A percentile compares a stretch with the other conserved stretches of the same genome.
These are phyloP conservation scores for Brachypodius melanocephalos DNA, from an alignment of 2,113 vertebrate genomes.

Conservation along the genomic window DNA sequence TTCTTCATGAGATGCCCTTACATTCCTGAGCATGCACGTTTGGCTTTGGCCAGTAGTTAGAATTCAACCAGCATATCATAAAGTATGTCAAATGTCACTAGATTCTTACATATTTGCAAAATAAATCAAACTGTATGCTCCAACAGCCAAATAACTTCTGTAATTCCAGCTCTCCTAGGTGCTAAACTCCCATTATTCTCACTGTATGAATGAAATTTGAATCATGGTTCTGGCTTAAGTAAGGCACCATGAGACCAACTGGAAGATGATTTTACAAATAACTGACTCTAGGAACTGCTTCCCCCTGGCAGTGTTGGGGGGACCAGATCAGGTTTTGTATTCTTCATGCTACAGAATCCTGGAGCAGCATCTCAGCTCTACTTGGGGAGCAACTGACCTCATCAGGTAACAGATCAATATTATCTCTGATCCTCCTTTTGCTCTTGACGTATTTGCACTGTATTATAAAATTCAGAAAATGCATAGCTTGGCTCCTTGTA, in stretches of 20 bases:
- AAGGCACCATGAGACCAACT: neutral
- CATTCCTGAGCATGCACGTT: neutral
- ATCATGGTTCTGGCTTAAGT: neutral
- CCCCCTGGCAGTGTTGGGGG: neutral
- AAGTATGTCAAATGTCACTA: neutral
- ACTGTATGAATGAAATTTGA: neutral
- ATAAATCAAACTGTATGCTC: neutral
- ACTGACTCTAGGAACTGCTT: neutral
- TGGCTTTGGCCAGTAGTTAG: neutral
- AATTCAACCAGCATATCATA: neutral
- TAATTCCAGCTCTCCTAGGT: neutral
- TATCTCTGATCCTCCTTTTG: neutral
- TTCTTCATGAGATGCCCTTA: neutral
- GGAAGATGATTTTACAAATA: neutral
- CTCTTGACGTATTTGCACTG: neutral
- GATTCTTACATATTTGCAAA: neutral
- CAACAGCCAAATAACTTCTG: neutral
- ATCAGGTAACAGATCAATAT: neutral
- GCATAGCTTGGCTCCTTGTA: neutral
- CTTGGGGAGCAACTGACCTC: neutral
- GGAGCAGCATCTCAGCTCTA: neutral
- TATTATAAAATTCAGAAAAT: neutral
- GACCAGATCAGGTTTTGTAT: neutral
- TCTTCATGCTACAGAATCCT: neutral
- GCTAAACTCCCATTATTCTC: neutral